Conservation (phyloP, 2,113 vertebrate genomes). For the Gallinago paraguaiae region DNA sequence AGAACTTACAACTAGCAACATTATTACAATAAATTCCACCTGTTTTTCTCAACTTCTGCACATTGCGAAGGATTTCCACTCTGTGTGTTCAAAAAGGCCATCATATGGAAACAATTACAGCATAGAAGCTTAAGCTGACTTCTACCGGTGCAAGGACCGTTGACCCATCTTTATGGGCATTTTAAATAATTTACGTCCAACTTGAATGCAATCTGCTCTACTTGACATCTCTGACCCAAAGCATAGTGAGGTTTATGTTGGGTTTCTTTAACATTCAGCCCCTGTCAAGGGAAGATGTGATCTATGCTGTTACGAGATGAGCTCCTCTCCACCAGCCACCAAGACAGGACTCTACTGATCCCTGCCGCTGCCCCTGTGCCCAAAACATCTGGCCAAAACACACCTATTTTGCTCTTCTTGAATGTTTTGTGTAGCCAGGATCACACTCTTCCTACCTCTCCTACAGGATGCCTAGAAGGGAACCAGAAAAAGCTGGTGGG, state of each 20-base stretch:
- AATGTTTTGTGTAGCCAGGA: background rate
- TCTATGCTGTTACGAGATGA: background rate
- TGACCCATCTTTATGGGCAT: slow-evolving; percentile 54
- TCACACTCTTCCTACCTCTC: background rate
- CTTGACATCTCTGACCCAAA: slow-evolving; percentile 51
- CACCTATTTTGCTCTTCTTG: background rate
- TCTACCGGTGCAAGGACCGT: background rate
- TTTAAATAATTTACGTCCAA: slow-evolving; percentile 62
- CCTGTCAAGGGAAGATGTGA: slow-evolving; percentile 23
- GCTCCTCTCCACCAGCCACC: background rate
- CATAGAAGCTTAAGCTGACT: background rate
- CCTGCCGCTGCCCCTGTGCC: background rate
- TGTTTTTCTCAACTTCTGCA: background rate
- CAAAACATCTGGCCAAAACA: background rate
- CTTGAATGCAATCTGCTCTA: slow-evolving; percentile 50
- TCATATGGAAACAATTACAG: slow-evolving; percentile 42
- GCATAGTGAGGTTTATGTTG: slow-evolving; percentile 28
- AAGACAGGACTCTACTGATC: background rate
- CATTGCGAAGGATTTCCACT: background rate
- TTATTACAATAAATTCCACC: slow-evolving; percentile 35
- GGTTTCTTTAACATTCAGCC: slow-evolving; percentile 55
- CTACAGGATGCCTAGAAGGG: background rate
- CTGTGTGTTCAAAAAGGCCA: background rate
- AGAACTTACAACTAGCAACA: slow-evolving; percentile 30
- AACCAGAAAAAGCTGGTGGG: background rate